Evolutionary conservation across 23 tunicate genomes (phyloP).

Genomic region (Diplosoma virens): DNA sequence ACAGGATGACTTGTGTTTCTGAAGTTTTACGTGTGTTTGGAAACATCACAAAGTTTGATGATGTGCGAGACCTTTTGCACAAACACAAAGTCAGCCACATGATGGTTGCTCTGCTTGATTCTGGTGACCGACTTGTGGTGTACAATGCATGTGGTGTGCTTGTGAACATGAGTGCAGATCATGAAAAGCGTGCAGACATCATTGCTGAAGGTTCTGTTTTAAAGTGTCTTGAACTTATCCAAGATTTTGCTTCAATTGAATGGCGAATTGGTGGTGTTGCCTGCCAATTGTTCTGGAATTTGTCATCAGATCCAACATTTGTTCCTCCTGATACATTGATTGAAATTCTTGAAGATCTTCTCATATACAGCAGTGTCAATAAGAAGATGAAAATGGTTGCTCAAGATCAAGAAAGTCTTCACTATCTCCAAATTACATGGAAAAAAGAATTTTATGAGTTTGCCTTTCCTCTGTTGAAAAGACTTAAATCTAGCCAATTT

Average conservation of each 20-base stretch:
- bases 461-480: slow-evolving; percentile 27
- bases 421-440: slow-evolving; percentile 38
- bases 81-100: slow-evolving; percentile 66
- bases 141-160: slow-evolving; percentile 86
- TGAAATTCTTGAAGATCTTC: slow-evolving; percentile 7
- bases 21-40: slow-evolving; percentile 85
- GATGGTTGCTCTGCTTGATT: slow-evolving; percentile 86
- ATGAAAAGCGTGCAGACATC: slow-evolving; percentile 25
- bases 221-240: slow-evolving; percentile 66
- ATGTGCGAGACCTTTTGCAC: slow-evolving; percentile 73
- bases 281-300: slow-evolving; percentile 89
- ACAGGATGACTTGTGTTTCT: slow-evolving; percentile 58
- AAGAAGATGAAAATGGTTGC: not conserved
- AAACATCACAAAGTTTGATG: slow-evolving; percentile 59
- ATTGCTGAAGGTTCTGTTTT: slow-evolving; percentile 43
- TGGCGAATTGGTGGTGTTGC: slow-evolving; percentile 84
- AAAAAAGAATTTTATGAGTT: slow-evolving; percentile 36
- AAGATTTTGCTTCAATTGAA: slow-evolving; percentile 71
- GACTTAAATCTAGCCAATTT: slow-evolving; percentile 9
- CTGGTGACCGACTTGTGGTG: slow-evolving; percentile 65
- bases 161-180: slow-evolving; percentile 73
- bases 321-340: not conserved
- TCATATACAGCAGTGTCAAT: slow-evolving; percentile 8
- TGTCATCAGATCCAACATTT: slow-evolving; percentile 33
- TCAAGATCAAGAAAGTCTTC: slow-evolving; percentile 9